These are phyloP conservation scores for Chamaetylas fuelleborni DNA, from an alignment of 2,113 vertebrate species.

Conservation along the genomic window DNA sequence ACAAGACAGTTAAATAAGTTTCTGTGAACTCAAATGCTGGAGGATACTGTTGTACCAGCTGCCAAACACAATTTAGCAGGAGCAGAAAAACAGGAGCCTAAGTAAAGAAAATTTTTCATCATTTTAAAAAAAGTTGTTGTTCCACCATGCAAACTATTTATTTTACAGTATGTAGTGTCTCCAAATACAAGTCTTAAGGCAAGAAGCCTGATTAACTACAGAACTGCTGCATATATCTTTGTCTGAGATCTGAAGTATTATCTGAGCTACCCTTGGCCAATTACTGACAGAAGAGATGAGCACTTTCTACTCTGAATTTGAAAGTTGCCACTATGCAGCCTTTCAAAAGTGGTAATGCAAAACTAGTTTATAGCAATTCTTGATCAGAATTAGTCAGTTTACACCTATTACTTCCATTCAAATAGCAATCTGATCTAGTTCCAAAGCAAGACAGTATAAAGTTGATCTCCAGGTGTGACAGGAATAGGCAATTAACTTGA, in stretches of 20 bases:
- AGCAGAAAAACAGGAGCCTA: constrained; percentile 86
- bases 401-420: not conserved
- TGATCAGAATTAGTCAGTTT: not conserved
- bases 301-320: not conserved
- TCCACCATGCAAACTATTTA: not conserved
- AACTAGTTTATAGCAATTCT: not conserved
- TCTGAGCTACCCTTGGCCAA: not conserved
- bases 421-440: not conserved
- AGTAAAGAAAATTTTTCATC: not conserved
- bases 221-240: not conserved
- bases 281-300: not conserved
- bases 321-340: not conserved
- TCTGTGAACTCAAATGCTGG: constrained; percentile 88
- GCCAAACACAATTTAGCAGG: constrained; percentile 88
- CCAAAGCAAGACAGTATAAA: not conserved
- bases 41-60: constrained; percentile 82
- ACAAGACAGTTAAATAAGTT: constrained; percentile 88
- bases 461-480: not conserved
- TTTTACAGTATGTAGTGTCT: not conserved
- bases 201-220: not conserved
- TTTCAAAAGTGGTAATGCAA: not conserved
- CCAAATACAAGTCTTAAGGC: not conserved
- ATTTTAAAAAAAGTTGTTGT: not conserved
- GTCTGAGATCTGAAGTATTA: not conserved
- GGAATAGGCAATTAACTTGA: not conserved